Evolutionary conservation across 2,113 vertebrate genomes (phyloP).

Genomic region (Pseudorhombus dupliciocellatus): DNA sequence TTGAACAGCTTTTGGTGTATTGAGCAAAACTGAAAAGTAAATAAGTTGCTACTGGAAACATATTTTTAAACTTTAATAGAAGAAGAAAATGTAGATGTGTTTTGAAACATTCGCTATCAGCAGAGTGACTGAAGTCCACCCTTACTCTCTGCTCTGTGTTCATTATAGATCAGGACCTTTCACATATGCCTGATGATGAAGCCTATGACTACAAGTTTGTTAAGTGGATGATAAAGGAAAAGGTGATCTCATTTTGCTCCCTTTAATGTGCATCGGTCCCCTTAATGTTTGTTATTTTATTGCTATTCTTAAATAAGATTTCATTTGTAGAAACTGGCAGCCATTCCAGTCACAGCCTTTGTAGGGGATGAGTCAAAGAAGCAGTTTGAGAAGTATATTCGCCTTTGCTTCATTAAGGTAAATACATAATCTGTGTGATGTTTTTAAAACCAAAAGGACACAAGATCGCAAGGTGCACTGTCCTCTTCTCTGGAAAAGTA

Average conservation of each 20-base stretch:
- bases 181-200: conserved; percentile 81
- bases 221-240: conserved; percentile 95
- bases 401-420: conserved; percentile 99
- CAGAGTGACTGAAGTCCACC: not conserved
- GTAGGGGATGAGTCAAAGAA: conserved; percentile 85
- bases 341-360: conserved; percentile 94
- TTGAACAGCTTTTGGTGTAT: too few relatives aligned
- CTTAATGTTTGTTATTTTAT: not conserved
- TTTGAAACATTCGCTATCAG: not conserved
- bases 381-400: conserved; percentile 94
- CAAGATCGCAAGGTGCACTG: not conserved
- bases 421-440: conserved; percentile 12
- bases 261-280: not conserved
- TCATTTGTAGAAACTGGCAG: conserved; percentile 88
- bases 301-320: not conserved
- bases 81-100: too few relatives aligned
- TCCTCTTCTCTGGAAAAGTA: not conserved
- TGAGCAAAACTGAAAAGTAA: not conserved
- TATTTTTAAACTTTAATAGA: not conserved
- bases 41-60: not conserved
- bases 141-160: not conserved
- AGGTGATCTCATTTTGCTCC: conserved; percentile 77
- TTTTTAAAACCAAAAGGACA: not conserved
- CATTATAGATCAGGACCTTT: conserved; percentile 87
- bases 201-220: conserved; percentile 96